phyloP scores from a whole-genome alignment of 2,888 invertebrate genomes.

The Norana najaformis region DNA sequence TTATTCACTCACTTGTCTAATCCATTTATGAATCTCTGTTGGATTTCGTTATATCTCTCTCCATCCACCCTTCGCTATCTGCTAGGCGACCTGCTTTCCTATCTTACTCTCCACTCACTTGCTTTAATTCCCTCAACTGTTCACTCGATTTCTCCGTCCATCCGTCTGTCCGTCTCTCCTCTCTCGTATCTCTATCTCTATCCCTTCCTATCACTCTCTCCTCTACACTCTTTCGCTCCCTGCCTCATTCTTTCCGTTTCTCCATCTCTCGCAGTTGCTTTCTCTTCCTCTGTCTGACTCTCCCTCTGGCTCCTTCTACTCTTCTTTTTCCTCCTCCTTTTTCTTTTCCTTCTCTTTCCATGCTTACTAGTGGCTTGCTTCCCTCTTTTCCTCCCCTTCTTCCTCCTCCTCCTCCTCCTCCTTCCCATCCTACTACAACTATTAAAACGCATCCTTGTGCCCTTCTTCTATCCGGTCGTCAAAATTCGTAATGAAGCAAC shows the following conservation, averaged over 20 bases:
- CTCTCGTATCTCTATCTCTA: too few species aligned
- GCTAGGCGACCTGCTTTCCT: too few species aligned
- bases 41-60: too few species aligned
- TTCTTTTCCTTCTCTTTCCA: background rate
- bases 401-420: background rate
- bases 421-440: background rate
- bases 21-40: too few species aligned
- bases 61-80: too few species aligned
- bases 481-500: background rate
- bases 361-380: background rate
- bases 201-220: too few species aligned
- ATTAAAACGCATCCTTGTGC: background rate
- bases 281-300: background rate
- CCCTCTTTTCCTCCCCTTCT: background rate
- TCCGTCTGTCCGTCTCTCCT: background rate
- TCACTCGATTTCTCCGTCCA: background rate
- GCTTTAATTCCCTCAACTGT: background rate
- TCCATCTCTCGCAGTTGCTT: too few species aligned
- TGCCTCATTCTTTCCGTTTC: too few species aligned
- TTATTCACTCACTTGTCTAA: too few species aligned
- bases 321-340: background rate
- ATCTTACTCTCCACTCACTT: too few species aligned
- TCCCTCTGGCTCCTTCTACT: background rate
- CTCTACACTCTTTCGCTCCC: too few species aligned
- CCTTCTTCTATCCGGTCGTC: background rate